Evolutionary conservation across 30 jellyfish, hydroid and myxozoan genomes (phyloP).

Genomic region (Aurelia coerulea): DNA sequence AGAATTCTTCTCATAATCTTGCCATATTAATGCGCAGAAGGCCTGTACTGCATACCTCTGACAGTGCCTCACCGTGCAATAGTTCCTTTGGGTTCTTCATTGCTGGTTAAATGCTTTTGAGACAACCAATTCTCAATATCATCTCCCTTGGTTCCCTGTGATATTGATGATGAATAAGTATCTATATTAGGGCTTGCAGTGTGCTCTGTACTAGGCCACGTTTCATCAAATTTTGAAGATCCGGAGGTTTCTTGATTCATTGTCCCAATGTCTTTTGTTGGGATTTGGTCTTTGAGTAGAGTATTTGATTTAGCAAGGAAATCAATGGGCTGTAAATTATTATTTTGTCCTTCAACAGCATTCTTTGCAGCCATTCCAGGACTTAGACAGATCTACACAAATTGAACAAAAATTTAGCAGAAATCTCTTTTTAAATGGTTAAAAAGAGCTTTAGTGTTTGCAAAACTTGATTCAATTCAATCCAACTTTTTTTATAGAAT

Average conservation of each 20-base stretch:
- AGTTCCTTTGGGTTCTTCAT: slow-evolving; percentile 24
- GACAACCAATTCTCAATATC: neutral
- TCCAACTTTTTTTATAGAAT: too few relatives aligned
- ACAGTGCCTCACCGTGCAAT: slow-evolving; percentile 32
- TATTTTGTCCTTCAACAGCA: neutral
- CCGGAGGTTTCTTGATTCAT: slow-evolving; percentile 48
- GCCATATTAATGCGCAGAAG: too few relatives aligned
- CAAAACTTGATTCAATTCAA: too few relatives aligned
- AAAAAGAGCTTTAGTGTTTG: too few relatives aligned
- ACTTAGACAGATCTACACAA: slow-evolving; percentile 44
- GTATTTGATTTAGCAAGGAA: slow-evolving; percentile 28
- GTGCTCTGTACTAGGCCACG: slow-evolving; percentile 81
- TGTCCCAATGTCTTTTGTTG: slow-evolving; percentile 43
- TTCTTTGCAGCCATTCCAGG: neutral
- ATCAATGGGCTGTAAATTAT: slow-evolving; percentile 7
- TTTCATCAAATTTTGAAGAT: slow-evolving; percentile 74
- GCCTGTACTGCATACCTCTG: too few relatives aligned
- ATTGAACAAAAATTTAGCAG: neutral
- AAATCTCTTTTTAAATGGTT: too few relatives aligned
- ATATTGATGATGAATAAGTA: neutral
- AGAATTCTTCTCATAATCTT: too few relatives aligned
- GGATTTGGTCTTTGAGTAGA: slow-evolving; percentile 51
- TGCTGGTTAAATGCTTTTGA: neutral
- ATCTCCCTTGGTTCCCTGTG: neutral
- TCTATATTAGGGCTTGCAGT: slow-evolving; percentile 31